These are phyloP conservation scores for Lasaia peninsularis DNA, from an alignment of 1,140 invertebrate species.

Conservation along the genomic window DNA sequence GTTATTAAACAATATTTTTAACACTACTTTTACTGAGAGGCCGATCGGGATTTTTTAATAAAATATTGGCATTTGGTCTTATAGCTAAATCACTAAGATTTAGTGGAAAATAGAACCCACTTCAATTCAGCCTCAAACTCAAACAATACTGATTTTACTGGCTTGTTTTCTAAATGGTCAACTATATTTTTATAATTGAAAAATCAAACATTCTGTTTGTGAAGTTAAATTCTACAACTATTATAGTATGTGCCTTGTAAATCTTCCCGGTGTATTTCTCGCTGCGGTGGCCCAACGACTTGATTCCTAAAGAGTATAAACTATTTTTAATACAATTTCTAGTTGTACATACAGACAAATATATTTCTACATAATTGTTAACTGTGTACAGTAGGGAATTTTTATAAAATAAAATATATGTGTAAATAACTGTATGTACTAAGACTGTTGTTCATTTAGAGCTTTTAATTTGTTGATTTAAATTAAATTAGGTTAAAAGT, in stretches of 20 bases:
- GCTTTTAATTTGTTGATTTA: conserved; percentile 72
- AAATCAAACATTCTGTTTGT: too few relatives aligned
- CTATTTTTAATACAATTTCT: conserved; percentile 74
- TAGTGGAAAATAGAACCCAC: too few relatives aligned
- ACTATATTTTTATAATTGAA: too few relatives aligned
- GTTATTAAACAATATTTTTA: too few relatives aligned
- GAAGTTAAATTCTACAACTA: too few relatives aligned
- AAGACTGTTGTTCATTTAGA: conserved; percentile 76
- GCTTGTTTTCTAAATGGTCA: too few relatives aligned
- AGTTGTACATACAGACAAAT: conserved; percentile 70
- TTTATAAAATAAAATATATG: conserved; percentile 67
- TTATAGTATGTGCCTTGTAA: conserved; percentile 43
- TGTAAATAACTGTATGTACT: conserved; percentile 74
- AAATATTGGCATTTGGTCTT: too few relatives aligned
- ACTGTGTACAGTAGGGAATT: conserved; percentile 73
- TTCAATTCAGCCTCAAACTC: too few relatives aligned
- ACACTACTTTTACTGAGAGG: too few relatives aligned
- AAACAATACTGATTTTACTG: too few relatives aligned
- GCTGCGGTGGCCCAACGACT: conserved; percentile 31
- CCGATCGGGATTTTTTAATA: too few relatives aligned
- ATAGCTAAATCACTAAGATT: too few relatives aligned
- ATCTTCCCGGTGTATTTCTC: conserved; percentile 38
- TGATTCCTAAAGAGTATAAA: conserved; percentile 67
- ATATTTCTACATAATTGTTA: conserved; percentile 70
- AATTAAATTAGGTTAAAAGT: conserved; percentile 45